Conservation (phyloP, 2,888 invertebrate species). For the Catocala nupta region DNA sequence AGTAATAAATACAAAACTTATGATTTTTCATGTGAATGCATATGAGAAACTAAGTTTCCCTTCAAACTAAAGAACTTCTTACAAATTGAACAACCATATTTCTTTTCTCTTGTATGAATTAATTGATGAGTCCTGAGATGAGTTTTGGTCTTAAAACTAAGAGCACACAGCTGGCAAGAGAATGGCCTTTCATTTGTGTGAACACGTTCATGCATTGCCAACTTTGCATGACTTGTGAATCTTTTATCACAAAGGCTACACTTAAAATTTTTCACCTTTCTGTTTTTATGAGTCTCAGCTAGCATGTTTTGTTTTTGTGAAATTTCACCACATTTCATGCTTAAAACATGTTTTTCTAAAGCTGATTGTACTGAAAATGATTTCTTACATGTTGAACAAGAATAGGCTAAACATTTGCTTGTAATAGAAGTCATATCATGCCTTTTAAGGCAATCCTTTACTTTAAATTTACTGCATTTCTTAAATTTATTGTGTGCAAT, state of each 20-base stretch:
- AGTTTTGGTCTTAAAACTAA: constrained; percentile 80
- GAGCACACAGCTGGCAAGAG: constrained; percentile 74
- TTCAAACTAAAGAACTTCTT: background rate
- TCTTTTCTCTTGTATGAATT: constrained; percentile 80
- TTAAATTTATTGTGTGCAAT: constrained; percentile 63
- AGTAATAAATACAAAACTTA: too few species aligned
- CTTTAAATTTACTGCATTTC: constrained; percentile 67
- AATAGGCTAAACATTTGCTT: too few species aligned
- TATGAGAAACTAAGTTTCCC: too few species aligned
- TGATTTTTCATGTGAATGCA: too few species aligned
- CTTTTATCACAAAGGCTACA: constrained; percentile 77
- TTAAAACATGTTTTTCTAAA: too few species aligned
- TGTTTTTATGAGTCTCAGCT: constrained; percentile 59
- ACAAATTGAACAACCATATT: constrained; percentile 66
- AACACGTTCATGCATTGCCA: constrained; percentile 82
- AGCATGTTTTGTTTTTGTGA: constrained; percentile 55
- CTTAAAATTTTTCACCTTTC: constrained; percentile 72
- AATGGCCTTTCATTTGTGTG: constrained; percentile 74
- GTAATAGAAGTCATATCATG: too few species aligned
- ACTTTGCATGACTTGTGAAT: constrained; percentile 82
- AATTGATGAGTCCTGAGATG: constrained; percentile 80
- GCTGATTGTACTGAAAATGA: too few species aligned
- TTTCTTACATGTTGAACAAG: too few species aligned
- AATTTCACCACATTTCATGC: too few species aligned
- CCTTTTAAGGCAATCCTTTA: constrained; percentile 61